Evolutionary conservation across 2,797 vertebrate species (phyloP).

Genomic region (Novumbra hubbsi): DNA sequence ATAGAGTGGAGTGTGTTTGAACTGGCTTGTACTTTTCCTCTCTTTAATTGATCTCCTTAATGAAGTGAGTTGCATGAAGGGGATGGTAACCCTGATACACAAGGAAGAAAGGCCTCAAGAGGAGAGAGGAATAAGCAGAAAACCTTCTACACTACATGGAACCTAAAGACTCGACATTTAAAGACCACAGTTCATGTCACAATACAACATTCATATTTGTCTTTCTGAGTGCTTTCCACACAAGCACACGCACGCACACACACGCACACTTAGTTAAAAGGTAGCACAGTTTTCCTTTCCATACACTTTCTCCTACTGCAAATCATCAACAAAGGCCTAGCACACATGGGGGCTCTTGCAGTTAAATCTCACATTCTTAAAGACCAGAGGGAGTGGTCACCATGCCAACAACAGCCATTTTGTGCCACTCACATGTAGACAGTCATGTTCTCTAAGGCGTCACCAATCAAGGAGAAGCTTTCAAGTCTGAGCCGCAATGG

Average conservation of each 20-base stretch:
- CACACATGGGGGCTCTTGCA: neutral
- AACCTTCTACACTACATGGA: neutral
- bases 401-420: constrained; percentile 8
- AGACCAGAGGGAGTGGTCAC: constrained; percentile 18
- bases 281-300: neutral
- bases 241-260: neutral
- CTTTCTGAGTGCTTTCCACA: constrained; percentile 6
- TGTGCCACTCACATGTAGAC: constrained; percentile 2
- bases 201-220: constrained; percentile 30
- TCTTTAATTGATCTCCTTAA: neutral
- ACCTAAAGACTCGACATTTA: constrained; percentile 18
- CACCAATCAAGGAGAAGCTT: neutral
- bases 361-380: constrained; percentile 2
- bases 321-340: constrained; percentile 5
- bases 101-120: constrained; percentile 10
- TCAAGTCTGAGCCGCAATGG: neutral
- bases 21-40: neutral
- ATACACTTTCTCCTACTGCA: neutral
- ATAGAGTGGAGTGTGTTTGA: neutral
- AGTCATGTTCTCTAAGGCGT: neutral
- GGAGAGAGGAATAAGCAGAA: neutral
- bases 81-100: constrained; percentile 1
- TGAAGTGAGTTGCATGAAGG: neutral
- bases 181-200: constrained; percentile 19
- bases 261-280: neutral